Evolutionary conservation across 2,113 vertebrate species (phyloP).

Genomic region (Anguilla japonica): DNA sequence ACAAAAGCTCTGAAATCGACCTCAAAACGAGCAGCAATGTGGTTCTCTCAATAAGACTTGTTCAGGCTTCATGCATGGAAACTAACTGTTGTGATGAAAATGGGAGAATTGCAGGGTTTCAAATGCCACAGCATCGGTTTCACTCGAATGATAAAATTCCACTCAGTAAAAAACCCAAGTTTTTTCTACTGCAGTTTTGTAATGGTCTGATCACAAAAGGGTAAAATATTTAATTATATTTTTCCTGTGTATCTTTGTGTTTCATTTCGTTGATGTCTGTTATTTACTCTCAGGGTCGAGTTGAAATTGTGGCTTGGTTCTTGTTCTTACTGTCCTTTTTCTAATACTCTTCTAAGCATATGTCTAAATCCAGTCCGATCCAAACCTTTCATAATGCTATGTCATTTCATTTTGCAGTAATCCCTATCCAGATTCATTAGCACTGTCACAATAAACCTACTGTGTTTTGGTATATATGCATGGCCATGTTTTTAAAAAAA

Average conservation of each 20-base stretch:
- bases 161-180: background rate
- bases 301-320: too few relatives aligned
- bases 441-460: background rate
- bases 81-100: too few relatives aligned
- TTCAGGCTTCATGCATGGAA: background rate
- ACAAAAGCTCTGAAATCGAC: background rate
- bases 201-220: background rate
- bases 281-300: too few relatives aligned
- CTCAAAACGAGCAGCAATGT: background rate
- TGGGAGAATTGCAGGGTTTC: too few relatives aligned
- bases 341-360: background rate
- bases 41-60: background rate
- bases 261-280: too few relatives aligned
- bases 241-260: background rate
- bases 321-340: too few relatives aligned
- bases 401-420: background rate
- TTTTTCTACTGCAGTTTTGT: background rate
- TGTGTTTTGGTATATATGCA: background rate
- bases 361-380: background rate
- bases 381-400: background rate
- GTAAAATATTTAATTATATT: background rate
- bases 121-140: background rate
- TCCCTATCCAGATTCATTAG: background rate
- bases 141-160: background rate
- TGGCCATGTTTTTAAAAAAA: too few relatives aligned